A percentile compares a stretch with the other conserved stretches of the same genome.
These are phyloP conservation scores for Drosophila subquinaria DNA, from an alignment of 2,888 invertebrate genomes.

Conservation along the genomic window DNA sequence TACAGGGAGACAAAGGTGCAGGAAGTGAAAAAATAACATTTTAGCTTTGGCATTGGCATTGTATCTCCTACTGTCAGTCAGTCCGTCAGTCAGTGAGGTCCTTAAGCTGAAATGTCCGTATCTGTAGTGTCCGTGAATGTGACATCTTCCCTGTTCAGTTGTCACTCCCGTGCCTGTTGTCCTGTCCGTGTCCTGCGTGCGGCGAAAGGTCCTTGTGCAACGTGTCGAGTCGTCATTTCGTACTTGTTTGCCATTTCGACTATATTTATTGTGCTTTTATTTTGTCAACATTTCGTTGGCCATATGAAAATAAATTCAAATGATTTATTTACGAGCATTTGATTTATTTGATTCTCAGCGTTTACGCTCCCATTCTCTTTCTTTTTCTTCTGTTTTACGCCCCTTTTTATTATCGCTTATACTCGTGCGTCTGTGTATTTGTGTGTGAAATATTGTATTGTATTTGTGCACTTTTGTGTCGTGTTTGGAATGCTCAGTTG, in stretches of 20 bases:
- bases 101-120: constrained; percentile 38
- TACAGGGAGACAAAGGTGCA: constrained; percentile 26
- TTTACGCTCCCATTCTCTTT: constrained; percentile 31
- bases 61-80: neutral
- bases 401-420: constrained; percentile 7
- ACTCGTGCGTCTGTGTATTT: constrained; percentile 3
- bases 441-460: constrained; percentile 22
- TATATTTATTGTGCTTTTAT: constrained; percentile 81
- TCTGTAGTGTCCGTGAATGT: constrained; percentile 17
- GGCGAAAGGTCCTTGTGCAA: constrained; percentile 46
- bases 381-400: constrained; percentile 1
- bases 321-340: constrained; percentile 84
- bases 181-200: constrained; percentile 16
- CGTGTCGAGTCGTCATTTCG: constrained; percentile 59
- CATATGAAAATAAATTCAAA: constrained; percentile 81
- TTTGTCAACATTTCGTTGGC: constrained; percentile 69
- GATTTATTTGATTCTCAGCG: constrained; percentile 83
- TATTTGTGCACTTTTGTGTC: constrained; percentile 34
- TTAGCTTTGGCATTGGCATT: constrained; percentile 50
- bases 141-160: constrained; percentile 48
- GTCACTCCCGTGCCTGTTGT: constrained; percentile 60
- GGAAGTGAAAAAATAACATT: constrained; percentile 66
- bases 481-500: constrained; percentile 21
- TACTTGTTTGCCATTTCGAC: constrained; percentile 47
- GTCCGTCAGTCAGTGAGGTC: constrained; percentile 8